Conservation (phyloP, 1,140 invertebrate genomes). For the Halesus radiatus region DNA sequence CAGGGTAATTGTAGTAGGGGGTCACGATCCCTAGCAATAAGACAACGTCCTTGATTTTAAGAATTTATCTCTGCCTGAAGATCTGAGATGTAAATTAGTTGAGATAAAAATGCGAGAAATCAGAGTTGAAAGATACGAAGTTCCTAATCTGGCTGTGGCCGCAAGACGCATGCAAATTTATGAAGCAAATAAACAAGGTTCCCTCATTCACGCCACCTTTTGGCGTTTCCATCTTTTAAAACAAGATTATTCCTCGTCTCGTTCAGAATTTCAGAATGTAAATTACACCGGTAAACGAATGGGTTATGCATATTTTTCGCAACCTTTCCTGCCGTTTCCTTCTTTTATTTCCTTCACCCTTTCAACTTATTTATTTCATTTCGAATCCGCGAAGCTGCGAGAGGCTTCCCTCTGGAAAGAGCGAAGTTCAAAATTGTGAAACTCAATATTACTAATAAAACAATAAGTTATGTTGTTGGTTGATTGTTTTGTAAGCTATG, state of each 20-base stretch:
- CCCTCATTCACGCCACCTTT: neutral
- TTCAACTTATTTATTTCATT: slow-evolving; percentile 3
- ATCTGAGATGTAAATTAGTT: too few species aligned
- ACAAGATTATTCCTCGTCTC: slow-evolving; percentile 2
- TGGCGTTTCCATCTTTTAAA: slow-evolving; percentile 4
- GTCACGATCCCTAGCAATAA: too few species aligned
- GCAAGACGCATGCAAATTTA: neutral
- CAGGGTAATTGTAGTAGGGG: too few species aligned
- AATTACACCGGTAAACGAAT: slow-evolving; percentile 14
- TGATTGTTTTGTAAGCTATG: too few species aligned
- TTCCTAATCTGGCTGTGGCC: too few species aligned
- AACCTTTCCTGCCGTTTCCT: neutral
- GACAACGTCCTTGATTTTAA: too few species aligned
- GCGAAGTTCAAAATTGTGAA: too few species aligned
- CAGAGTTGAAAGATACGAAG: too few species aligned
- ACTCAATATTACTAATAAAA: too few species aligned
- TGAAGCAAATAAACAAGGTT: slow-evolving; percentile 3
- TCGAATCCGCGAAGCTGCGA: neutral
- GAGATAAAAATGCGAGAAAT: too few species aligned
- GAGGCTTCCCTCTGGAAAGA: neutral
- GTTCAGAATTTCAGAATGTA: neutral
- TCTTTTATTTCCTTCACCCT: neutral
- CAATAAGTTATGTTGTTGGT: too few species aligned
- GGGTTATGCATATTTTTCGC: neutral
- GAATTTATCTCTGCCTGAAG: too few species aligned